Percentiles rank a stretch among this genome's conserved stretches.
Evolutionary conservation across 1,140 invertebrate species (phyloP).

Genomic region (Bombus confusus): DNA sequence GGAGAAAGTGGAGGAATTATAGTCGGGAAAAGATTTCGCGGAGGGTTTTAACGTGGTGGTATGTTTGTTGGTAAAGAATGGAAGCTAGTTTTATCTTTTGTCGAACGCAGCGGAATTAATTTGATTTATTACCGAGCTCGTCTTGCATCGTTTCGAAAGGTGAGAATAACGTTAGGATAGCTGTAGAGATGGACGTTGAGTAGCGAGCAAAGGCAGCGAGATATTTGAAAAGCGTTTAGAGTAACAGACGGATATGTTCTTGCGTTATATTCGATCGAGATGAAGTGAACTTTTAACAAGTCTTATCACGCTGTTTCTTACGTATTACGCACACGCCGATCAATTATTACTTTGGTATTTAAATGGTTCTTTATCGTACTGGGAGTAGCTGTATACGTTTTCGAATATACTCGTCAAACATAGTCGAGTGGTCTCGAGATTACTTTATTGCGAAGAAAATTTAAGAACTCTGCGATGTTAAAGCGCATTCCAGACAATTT

Average conservation of each 20-base stretch:
- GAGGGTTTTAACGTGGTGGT: too few relatives aligned
- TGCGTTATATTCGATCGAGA: neutral
- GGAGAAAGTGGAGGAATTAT: neutral
- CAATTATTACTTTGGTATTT: too few relatives aligned
- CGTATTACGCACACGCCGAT: too few relatives aligned
- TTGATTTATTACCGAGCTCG: neutral
- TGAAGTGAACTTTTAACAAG: too few relatives aligned
- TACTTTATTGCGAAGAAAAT: neutral
- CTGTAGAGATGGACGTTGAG: neutral
- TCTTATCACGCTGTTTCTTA: too few relatives aligned
- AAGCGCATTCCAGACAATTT: slow-evolving; percentile 29
- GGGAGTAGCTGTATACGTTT: neutral
- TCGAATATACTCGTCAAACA: neutral
- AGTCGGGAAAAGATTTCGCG: neutral
- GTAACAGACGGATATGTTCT: neutral
- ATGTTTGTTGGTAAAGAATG: neutral
- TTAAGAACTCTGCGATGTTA: neutral
- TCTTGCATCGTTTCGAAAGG: neutral
- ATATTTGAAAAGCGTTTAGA: neutral
- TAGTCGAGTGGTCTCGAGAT: neutral
- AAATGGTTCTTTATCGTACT: too few relatives aligned
- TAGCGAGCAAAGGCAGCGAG: neutral
- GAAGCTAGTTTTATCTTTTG: neutral
- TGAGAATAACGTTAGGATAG: neutral
- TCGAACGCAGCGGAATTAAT: neutral